These are phyloP conservation scores for Bombus waltoni DNA, from an alignment of 1,140 invertebrate genomes.

Conservation along the genomic window DNA sequence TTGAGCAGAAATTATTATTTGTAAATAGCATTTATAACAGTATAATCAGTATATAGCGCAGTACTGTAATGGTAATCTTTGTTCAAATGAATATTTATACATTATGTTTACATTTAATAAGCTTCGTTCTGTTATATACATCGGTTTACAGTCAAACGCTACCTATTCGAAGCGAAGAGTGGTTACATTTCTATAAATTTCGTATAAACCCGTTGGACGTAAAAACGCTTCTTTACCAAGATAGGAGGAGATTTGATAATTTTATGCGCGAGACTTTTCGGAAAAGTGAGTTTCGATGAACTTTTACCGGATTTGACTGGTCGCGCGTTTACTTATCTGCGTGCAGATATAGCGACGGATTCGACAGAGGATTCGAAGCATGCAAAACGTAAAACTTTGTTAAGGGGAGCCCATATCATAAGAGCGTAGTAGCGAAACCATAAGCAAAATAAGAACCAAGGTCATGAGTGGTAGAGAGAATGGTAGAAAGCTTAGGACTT, in stretches of 20 bases:
- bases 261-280: not conserved
- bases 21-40: not conserved
- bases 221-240: not conserved
- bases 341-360: slow-evolving; percentile 27
- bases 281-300: not conserved
- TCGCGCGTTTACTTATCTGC: not conserved
- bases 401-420: slow-evolving; percentile 58
- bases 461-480: slow-evolving; percentile 68
- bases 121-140: not conserved
- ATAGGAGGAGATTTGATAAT: not conserved
- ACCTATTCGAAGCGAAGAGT: not conserved
- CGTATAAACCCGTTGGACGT: not conserved
- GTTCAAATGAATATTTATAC: not conserved
- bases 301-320: not conserved
- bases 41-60: not conserved
- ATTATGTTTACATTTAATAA: not conserved
- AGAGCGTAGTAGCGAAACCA: slow-evolving; percentile 58
- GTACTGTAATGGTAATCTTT: not conserved
- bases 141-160: not conserved
- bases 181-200: not conserved
- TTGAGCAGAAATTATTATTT: not conserved
- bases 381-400: slow-evolving; percentile 56
- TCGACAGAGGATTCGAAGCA: slow-evolving; percentile 41
- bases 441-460: slow-evolving; percentile 67
- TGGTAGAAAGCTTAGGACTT: slow-evolving; percentile 76